Base-by-base conservation (phyloP, 2,113 vertebrate genomes). In the Limanda limanda region DNA sequence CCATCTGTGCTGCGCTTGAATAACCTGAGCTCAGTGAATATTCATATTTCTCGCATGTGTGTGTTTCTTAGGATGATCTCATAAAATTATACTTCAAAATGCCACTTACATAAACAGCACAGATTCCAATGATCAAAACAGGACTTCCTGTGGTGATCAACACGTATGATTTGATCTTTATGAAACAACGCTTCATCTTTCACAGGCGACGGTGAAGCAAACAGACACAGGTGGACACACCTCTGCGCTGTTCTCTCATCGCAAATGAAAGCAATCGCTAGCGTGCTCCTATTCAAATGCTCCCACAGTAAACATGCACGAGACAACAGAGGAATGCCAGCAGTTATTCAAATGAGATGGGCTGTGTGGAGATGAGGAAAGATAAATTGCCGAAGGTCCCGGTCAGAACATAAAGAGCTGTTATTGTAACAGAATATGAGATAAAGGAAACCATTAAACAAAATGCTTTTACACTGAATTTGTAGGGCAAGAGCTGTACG, bases 1-100 rank as follows among this genome's bases (percentile, higher is more conserved):
- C 73, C 88, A 87, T 86, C 86, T 90, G 88, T n/a, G 74, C 68
- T 67, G 72, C 11, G 31, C 64, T 64, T 67, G 73, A 72, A 5
- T 82, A 86, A 86, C 90, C 84, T 89, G 86, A 6, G 75, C 60
- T 81, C 58, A 20, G 55, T 12, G 48, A 73, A 62, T 24, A 27
- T 21, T 51, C 66, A 18, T 14, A 23, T 59, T 67, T 71, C 66
- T 47, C 65, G 17, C 8, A n/a, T 10, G 48, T 54, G 20, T 76
- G 51, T 58, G 60, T 52, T 12, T 59, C 17, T 47, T 14, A 4
- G 18, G 47, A 51, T 51, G 47, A 51, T 51, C 47, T 17, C 47
- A 51, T 18, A 20, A 18, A 20, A 18, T 10, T 0, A 54, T 54
- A 54, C 14, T 10, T 54, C 51, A 54, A n/a, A 37, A 66, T 62